Evolutionary conservation across 2,888 invertebrate genomes (phyloP), one percentile per base, ranked within the genome.

Genomic region (Lepetodrilus schrolli): DNA sequence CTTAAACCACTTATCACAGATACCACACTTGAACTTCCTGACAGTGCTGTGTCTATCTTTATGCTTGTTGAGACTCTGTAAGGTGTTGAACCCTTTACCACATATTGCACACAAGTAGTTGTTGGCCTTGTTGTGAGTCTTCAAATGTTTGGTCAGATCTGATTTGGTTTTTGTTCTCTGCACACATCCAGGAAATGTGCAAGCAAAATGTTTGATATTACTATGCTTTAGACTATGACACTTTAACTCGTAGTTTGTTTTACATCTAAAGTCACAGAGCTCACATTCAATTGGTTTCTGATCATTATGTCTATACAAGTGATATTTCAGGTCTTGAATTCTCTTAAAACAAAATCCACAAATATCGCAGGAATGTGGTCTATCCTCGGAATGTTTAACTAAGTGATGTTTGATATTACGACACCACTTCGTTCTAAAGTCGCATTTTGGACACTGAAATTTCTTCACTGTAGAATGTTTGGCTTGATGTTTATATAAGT

Each of bases 151-250:
- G 8, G 75, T 76, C 20, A 83, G 72, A 66, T 86, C 86, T 20
- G 84, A 82, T 66, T 83, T 84, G 1, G 84, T 83, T 78, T 86
- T 86, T 8, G 78, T 79, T 38, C 73, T 76, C 65, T 78, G 78
- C 13, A 48, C 65, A 71, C 86, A 86, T 8, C 82, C 84, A 13
- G 83, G 82, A 49, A 74, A 76, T 5, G 79, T 81, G 70, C 86
- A 86, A 65, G 77, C 66, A 68, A 79, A 85, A 8, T 79, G 75
- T 65, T 81, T 76, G 2, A 78, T 78, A 74, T 80, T 70, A 49
- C 79, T 80, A 72, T 86, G 86, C 34, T 78, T 81, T 5, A 84
- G 72, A 74, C 79, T 80, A 72, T 86, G 86, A 74, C 82, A 81
- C 34, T 74, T 78, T 0, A 86, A 72, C 68, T 86, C 86, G 78